Base-by-base conservation (phyloP, 2,888 invertebrate species). In the Antheraea yamamai region DNA sequence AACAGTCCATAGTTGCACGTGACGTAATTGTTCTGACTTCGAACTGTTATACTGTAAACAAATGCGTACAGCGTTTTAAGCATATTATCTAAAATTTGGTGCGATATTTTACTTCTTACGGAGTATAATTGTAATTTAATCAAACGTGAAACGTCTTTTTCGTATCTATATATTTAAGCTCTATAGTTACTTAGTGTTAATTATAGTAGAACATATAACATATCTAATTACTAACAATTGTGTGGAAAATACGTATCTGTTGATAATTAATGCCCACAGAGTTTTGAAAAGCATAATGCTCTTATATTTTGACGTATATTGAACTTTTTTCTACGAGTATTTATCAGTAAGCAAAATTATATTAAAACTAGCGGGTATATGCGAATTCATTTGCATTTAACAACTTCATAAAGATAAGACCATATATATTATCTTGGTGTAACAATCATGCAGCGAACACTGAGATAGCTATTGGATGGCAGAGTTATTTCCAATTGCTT, bases 1-100 rank as follows among this genome's bases (percentile, higher is more conserved):
- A 4, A 90, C 76, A 12, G 83, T 81, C 81, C 84, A 83, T 6
- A 89, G 35, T 64, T 85, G 83, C 0, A 88, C 87, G 52, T 85
- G 82, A 18, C 85, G 84, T 4, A 89, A 80, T 76, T 85, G 84
- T 55, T 87, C 86, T 3, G 87, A 85, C 0, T 64, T 2, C 0
- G 74, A 7, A 30, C 85, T 86, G 14, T 74, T 74, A 14, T 73
- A 68, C 88, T 88, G 77, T 2, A 76, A 80, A 79, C n/a, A 35
- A 1, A 61, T 51, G 14, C 26, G 2, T 52, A 35, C 30, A n/a
- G 14, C 26, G 23, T 23, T 12, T 61, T 23, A 23, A 23, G n/a
- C 61, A 23, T 61, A 61, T 23, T 23, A 23, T 3, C n/a, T 2
- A 61, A 61, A 23, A 23, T 61, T 23, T 12, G 23, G 10, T 61